Conservation (phyloP, 2,888 invertebrate species). For the Tortrix viridana region DNA sequence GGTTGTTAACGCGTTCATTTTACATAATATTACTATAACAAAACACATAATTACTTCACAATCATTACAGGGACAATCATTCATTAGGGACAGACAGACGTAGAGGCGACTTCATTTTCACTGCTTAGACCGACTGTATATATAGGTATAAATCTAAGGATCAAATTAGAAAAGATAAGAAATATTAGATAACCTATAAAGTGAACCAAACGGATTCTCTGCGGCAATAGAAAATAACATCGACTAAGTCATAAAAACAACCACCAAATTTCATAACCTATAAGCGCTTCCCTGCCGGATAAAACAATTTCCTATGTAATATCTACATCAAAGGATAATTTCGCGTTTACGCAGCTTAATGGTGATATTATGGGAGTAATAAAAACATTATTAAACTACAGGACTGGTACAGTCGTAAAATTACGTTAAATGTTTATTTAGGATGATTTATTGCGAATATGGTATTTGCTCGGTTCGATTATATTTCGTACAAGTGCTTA, state of each 20-base stretch:
- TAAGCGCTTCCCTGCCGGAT: constrained; percentile 7
- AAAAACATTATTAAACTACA: constrained; percentile 44
- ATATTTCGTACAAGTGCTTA: no score
- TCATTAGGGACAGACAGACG: no score
- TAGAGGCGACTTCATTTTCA: no score
- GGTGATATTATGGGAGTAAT: constrained; percentile 40
- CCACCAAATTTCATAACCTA: background rate
- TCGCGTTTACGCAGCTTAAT: constrained; percentile 25
- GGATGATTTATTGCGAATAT: background rate
- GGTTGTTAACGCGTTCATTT: no score
- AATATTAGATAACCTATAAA: no score
- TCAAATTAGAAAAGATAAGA: no score
- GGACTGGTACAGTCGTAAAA: constrained; percentile 32
- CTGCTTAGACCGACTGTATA: no score
- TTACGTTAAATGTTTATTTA: constrained; percentile 3
- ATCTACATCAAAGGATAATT: constrained; percentile 27
- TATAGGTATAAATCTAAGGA: no score
- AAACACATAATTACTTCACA: no score
- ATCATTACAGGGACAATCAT: no score
- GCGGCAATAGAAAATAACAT: background rate
- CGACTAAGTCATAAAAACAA: background rate
- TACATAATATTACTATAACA: no score
- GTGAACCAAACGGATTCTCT: no score
- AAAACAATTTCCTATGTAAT: constrained; percentile 20
- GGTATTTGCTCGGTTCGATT: background rate